Percentiles rank a stretch among this genome's conserved stretches.
Conservation (phyloP, 2,888 invertebrate species). For the Tipula vernalis region DNA sequence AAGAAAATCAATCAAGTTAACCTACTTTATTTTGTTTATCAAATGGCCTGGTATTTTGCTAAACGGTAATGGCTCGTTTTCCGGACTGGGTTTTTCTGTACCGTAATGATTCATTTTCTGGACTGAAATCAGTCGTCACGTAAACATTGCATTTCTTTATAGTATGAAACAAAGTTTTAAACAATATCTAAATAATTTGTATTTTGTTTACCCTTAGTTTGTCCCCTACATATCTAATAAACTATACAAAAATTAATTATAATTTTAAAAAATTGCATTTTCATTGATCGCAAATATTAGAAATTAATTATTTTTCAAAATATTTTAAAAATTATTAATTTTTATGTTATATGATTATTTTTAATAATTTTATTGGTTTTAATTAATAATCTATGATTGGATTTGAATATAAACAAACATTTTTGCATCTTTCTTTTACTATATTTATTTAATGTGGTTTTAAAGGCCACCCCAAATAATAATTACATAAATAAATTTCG, state of each 20-base stretch:
- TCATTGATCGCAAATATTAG: neutral
- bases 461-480: neutral
- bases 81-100: too few relatives aligned
- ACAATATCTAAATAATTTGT: too few relatives aligned
- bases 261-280: neutral
- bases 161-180: too few relatives aligned
- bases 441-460: neutral
- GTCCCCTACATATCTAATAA: too few relatives aligned
- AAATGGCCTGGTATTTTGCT: too few relatives aligned
- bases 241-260: neutral
- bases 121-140: too few relatives aligned
- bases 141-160: too few relatives aligned
- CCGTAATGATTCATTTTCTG: too few relatives aligned
- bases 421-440: neutral
- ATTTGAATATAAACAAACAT: neutral
- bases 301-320: neutral
- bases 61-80: too few relatives aligned
- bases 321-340: neutral
- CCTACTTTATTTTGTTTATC: too few relatives aligned
- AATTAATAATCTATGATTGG: neutral
- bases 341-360: neutral
- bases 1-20: too few relatives aligned
- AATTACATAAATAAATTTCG: neutral
- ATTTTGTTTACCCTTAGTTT: too few relatives aligned
- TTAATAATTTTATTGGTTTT: neutral